A percentile compares a stretch with the other conserved stretches of the same genome.
phyloP scores from a whole-genome alignment of 2,888 invertebrate genomes.

The Stenolophus ochropezus region DNA sequence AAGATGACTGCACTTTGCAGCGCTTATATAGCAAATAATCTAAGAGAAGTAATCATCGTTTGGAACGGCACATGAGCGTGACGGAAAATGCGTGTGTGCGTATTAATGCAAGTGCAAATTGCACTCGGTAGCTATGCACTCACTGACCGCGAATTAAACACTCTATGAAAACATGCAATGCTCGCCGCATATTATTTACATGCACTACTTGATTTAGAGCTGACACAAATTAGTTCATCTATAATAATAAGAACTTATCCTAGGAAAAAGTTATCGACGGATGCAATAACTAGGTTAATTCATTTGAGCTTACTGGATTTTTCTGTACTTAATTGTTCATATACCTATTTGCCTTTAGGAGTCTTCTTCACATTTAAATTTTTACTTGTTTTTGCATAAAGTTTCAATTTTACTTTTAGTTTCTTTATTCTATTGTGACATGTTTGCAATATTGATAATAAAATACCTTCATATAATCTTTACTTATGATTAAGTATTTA shows the following conservation, averaged over 20 bases:
- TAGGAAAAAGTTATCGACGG: conserved; percentile 21
- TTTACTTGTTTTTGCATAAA: neutral
- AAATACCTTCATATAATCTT: too few species aligned
- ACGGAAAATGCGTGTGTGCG: conserved; percentile 12
- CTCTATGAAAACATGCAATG: conserved; percentile 44
- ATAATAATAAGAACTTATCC: conserved; percentile 9
- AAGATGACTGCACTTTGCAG: neutral
- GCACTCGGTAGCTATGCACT: conserved; percentile 38
- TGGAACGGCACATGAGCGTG: conserved; percentile 49
- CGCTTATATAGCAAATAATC: conserved; percentile 37
- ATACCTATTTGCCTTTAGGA: neutral
- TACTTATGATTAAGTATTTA: too few species aligned
- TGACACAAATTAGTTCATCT: conserved; percentile 44
- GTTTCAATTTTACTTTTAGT: neutral
- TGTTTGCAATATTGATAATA: too few species aligned
- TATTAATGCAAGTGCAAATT: conserved; percentile 41
- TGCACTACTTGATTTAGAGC: conserved; percentile 45
- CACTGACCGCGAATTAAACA: conserved; percentile 45
- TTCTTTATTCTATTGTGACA: neutral
- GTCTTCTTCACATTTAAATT: neutral
- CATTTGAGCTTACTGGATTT: conserved; percentile 10
- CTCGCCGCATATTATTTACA: conserved; percentile 33
- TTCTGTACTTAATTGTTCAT: conserved; percentile 11
- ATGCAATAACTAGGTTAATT: conserved; percentile 27
- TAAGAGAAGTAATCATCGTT: conserved; percentile 40